Evolutionary conservation across 2,888 invertebrate species (phyloP).

Genomic region (Heliconius sara): DNA sequence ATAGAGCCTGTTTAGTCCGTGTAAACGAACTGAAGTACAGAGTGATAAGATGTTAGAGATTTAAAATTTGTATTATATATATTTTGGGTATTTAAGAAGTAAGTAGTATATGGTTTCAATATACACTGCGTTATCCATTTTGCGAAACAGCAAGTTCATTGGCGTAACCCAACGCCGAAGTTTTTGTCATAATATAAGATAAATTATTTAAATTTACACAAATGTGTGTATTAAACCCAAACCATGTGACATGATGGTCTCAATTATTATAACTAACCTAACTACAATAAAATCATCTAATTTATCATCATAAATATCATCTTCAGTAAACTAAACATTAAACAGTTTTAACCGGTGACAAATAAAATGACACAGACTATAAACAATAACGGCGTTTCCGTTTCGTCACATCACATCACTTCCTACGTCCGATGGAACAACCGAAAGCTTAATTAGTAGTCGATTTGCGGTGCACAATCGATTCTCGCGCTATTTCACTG

Average conservation of each 20-base stretch:
- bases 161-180: not conserved
- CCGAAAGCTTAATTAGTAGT: slow-evolving; percentile 55
- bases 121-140: not conserved
- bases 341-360: not conserved
- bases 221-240: not conserved
- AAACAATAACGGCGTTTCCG: slow-evolving; percentile 20
- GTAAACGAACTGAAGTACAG: too few species aligned
- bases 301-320: too few species aligned
- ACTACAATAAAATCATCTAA: not conserved
- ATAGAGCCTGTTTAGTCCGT: too few species aligned
- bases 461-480: slow-evolving; percentile 70
- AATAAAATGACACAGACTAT: not conserved
- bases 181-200: not conserved
- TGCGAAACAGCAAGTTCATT: not conserved
- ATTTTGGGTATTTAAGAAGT: too few species aligned
- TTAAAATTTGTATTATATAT: too few species aligned
- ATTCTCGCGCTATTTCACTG: slow-evolving; percentile 68
- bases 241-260: not conserved
- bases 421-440: slow-evolving; percentile 41
- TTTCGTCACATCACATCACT: slow-evolving; percentile 8
- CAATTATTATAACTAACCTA: not conserved
- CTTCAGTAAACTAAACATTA: not conserved
- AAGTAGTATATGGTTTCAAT: too few species aligned
- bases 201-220: not conserved
- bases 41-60: too few species aligned